Base-by-base conservation (phyloP, 2,113 vertebrate genomes). In the Strigops habroptila region DNA sequence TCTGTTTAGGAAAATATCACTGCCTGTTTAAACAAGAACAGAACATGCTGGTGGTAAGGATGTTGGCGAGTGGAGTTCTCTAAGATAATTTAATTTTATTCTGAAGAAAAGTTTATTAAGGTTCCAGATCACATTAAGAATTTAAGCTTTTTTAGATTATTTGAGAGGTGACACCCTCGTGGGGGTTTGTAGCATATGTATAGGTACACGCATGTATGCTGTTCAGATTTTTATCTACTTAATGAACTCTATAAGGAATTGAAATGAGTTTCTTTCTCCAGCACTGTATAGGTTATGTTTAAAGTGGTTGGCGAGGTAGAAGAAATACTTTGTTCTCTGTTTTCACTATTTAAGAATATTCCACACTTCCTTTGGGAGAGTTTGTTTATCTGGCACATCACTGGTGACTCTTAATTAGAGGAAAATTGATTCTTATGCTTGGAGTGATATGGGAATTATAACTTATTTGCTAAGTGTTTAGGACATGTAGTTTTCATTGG, bases 381-480 rank as follows among this genome's bases (percentile, higher is more conserved):
- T 79, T 85, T 82, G 57, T 93, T 94, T 94, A 19, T 94, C 43
- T 91, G 53, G 10, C 62, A n/a, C 25, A 52, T 90, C 68, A 57
- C 31, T 90, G 31, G 18, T 91, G 75, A 62, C 41, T 95, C 52
- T 83, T 80, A 91, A 96, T 95, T 95, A 95, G 59, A 88, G 41
- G 59, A 74, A 93, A 83, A 93, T 77, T 74, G 44, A 63, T 91
- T 94, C 49, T 80, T 86, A 33, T 53, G 53, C 79, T 86, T 83
- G 37, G 31, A 44, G 31, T 46, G 71, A 68, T 64, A 62, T 41
- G 44, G 67, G 88, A 93, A 9, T 77, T 91, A 10, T 8, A 71
- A 37, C 35, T 86, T 81, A 35, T 14, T 91, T 79, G 59, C 21
- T 31, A 37, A 80, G 31, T 73, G 19, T 82, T 84, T 91, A 41